Conservation (phyloP, 2,113 vertebrate genomes). For the Indicator indicator region DNA sequence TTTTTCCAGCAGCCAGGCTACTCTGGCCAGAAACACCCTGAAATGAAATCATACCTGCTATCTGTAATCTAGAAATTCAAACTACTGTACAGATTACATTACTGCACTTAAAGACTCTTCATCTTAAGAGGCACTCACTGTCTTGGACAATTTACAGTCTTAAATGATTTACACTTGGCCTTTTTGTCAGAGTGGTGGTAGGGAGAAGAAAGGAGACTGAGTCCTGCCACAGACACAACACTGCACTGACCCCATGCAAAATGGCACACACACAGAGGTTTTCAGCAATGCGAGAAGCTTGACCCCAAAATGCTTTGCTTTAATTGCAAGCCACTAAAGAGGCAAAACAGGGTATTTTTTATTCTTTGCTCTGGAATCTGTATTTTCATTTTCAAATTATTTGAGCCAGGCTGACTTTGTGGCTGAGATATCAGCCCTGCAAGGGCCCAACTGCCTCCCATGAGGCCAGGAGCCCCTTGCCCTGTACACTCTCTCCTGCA, state of each 20-base stretch:
- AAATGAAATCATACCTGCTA: not conserved
- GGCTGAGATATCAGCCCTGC: not conserved
- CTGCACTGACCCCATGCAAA: not conserved
- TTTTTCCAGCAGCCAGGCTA: not conserved
- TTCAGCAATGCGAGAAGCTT: not conserved
- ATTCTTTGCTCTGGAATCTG: not conserved
- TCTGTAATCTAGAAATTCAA: not conserved
- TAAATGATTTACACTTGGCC: constrained; percentile 21
- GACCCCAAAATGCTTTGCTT: not conserved
- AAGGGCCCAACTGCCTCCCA: not conserved
- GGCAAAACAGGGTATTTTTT: not conserved
- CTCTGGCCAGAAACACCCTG: not conserved
- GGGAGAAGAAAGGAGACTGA: not conserved
- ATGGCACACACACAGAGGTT: fast-evolving
- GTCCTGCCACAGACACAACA: not conserved
- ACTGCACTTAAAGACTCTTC: not conserved
- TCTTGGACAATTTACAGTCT: not conserved
- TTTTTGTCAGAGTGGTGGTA: not conserved
- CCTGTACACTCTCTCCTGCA: not conserved
- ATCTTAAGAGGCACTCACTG: not conserved
- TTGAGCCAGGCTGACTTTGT: constrained; percentile 2
- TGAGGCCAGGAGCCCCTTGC: not conserved
- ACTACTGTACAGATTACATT: not conserved
- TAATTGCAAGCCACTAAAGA: not conserved
- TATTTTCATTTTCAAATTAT: constrained; percentile 14